These are phyloP conservation scores for Bruchidius siliquastri DNA, from an alignment of 2,888 invertebrate genomes.

Conservation along the genomic window DNA sequence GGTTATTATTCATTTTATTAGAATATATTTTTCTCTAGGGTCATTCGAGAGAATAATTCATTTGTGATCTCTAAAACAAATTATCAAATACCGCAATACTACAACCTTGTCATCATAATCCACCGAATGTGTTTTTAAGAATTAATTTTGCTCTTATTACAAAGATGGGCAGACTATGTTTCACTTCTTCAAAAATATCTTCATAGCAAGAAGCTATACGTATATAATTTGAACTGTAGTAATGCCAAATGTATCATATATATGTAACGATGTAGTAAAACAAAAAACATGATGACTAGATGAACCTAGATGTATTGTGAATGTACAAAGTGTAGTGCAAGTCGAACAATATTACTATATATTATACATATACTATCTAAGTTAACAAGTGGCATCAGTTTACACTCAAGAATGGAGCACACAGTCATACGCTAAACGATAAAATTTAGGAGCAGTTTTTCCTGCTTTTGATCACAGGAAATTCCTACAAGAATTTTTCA, in stretches of 20 bases:
- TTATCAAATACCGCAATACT: too few species aligned
- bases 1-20: too few species aligned
- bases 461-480: too few species aligned
- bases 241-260: slow-evolving; percentile 49
- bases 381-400: background rate
- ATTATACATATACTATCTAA: background rate
- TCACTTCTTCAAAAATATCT: slow-evolving; percentile 3
- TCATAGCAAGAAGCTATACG: slow-evolving; percentile 23
- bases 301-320: slow-evolving; percentile 40
- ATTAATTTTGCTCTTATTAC: background rate
- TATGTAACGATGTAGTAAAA: slow-evolving; percentile 44
- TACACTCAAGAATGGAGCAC: background rate
- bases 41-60: too few species aligned
- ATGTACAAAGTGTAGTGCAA: slow-evolving; percentile 47
- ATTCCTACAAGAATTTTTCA: too few species aligned
- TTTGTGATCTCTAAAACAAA: background rate
- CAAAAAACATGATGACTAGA: slow-evolving; percentile 33
- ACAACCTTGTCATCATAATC: background rate
- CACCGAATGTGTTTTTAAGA: background rate
- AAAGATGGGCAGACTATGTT: slow-evolving; percentile 3
- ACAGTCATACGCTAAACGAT: background rate
- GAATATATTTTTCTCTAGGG: too few species aligned
- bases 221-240: slow-evolving; percentile 31
- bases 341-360: slow-evolving; percentile 28
- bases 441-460: background rate